Evolutionary conservation across 2,888 invertebrate species (phyloP), one percentile per base, ranked within the genome.

Genomic region (Drosophila formosana): DNA sequence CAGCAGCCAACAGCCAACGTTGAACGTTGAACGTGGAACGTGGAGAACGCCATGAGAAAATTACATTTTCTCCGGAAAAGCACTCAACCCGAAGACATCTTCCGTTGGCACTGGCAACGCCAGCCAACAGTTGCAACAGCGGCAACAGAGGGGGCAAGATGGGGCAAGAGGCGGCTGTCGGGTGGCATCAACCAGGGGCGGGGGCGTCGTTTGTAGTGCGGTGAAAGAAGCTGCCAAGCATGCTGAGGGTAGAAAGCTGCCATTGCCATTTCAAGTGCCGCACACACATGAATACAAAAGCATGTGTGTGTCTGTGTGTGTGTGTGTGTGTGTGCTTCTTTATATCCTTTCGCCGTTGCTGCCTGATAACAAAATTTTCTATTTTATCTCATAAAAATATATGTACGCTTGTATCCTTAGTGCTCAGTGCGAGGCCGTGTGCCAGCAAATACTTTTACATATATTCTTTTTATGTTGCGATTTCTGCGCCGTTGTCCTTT

Each of bases 21-120:
- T 30, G 37, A 37, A n/a, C 37, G n/a, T 37, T 4, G 37, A 11
- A 37, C 64, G 51, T 47, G 43, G 34, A 47, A 53, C 60, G 63
- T 60, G 60, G 64, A 68, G 87, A 69, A 83, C 82, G 81, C 87
- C 80, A 77, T 80, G 85, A 89, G 89, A 89, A 90, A 89, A 90
- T 90, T 88, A 88, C 89, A 90, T 89, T 89, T 89, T 85, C 88
- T 78, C 87, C 81, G 89, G 89, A 90, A 89, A 89, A 82, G 88
- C 80, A 84, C 82, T 83, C 83, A 81, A 83, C 88, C 89, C 90
- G 80, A 80, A 85, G 83, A 85, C 86, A 88, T 80, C 75, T 83
- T 89, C 89, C 82, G 80, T 83, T 84, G 78, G 80, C 78, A 78
- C 66, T 70, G 74, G 81, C 78, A 82, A 82, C 85, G 69, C 66